Base-by-base conservation (phyloP, 2,113 vertebrate genomes). In the Struthidea cinerea region DNA sequence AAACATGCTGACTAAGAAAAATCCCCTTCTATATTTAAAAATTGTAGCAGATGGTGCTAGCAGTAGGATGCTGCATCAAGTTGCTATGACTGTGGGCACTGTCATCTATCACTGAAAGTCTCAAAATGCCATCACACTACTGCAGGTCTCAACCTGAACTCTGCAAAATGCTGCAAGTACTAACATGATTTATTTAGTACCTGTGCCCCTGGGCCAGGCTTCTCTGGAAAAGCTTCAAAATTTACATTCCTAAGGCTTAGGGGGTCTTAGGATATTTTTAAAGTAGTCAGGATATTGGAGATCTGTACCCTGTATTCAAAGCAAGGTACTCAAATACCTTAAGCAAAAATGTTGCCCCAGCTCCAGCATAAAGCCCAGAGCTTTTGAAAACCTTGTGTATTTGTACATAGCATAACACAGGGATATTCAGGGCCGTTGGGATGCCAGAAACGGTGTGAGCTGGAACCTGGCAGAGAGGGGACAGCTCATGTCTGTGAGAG, bases 1-100 rank as follows among this genome's bases (percentile, higher is more conserved):
- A 97, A 91, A 96, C 89, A 74, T 84, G 94, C 94, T 97, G 92
- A 95, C 96, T 93, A 96, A 96, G 97, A 92, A 95, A 97, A 97
- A 96, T 93, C 41, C 56, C 35, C 23, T 95, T 91, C 94, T 95
- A 93, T 93, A 94, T 96, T 96, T 96, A 97, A 96, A 90, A 93
- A 92, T 68, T 56, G 76, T 86, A 94, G 90, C 96, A 96, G 95
- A 97, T 95, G 94, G 93, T 89, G 93, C 53, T 87, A 94, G 55
- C 93, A 91, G 94, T 87, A 94, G 91, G 94, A 92, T 65, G 81
- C 73, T 92, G 68, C 75, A 82, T 91, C 65, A 67, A 91, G 57
- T 93, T 91, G 88, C 90, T 88, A 26, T 81, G 78, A 70, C 91
- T 92, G 87, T 67, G 73, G 90, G 81, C 78, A 79, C 83, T 63